These are phyloP conservation scores for Prunella strophiata DNA, from an alignment of 2,797 vertebrate genomes.

Conservation along the genomic window DNA sequence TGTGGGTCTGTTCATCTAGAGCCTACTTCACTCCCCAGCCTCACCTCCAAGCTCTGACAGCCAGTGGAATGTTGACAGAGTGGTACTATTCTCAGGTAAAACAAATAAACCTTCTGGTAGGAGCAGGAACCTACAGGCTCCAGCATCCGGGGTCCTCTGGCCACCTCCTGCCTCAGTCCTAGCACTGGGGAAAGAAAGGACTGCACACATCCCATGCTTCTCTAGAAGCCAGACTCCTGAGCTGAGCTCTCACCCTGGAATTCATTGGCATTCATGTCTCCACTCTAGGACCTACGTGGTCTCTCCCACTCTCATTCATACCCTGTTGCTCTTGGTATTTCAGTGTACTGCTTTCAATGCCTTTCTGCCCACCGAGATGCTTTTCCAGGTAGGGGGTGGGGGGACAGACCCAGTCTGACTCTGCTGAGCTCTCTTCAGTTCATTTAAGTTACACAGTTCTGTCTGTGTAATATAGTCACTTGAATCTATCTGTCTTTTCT, in stretches of 20 bases:
- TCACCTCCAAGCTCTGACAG: slow-evolving; percentile 15
- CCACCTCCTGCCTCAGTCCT: background rate
- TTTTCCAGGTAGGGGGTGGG: background rate
- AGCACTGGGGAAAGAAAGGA: background rate
- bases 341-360: slow-evolving; percentile 1
- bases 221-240: background rate
- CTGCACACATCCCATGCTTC: background rate
- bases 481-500: slow-evolving; percentile 64
- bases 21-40: background rate
- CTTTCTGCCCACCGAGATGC: slow-evolving; percentile 22
- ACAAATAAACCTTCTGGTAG: slow-evolving; percentile 50
- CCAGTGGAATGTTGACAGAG: slow-evolving; percentile 58
- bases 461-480: slow-evolving; percentile 55
- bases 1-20: background rate
- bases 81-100: slow-evolving; percentile 27
- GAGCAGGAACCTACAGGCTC: slow-evolving; percentile 62
- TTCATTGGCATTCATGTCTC: background rate
- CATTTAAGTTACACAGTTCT: slow-evolving; percentile 64
- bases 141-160: slow-evolving; percentile 52
- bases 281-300: background rate
- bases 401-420: background rate
- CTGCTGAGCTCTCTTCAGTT: slow-evolving; percentile 47
- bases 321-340: slow-evolving; percentile 38
- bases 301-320: background rate
- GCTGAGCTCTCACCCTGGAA: background rate